phyloP scores from a whole-genome alignment of 1,140 invertebrate genomes.

The Andricus grossulariae region DNA sequence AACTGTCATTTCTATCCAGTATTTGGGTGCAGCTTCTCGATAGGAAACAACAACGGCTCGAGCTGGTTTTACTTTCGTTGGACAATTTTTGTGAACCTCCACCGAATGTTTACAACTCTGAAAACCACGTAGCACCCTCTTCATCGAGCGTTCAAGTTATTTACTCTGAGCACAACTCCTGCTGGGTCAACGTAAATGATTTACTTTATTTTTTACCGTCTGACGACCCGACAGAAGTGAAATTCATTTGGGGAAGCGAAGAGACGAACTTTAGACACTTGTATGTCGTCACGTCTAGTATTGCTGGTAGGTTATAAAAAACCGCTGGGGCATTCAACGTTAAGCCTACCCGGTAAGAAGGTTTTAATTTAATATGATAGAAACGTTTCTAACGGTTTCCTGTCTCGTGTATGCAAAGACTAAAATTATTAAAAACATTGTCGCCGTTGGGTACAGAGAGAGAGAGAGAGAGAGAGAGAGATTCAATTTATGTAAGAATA shows the following conservation, averaged over 20 bases:
- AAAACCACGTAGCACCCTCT: slow-evolving; percentile 75
- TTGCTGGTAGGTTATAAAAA: slow-evolving; percentile 60
- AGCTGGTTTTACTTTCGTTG: slow-evolving; percentile 84
- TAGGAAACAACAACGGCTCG: slow-evolving; percentile 88
- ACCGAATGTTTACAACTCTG: slow-evolving; percentile 75
- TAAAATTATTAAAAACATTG: background rate
- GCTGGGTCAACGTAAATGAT: slow-evolving; percentile 96
- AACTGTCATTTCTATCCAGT: slow-evolving; percentile 74
- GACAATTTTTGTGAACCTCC: slow-evolving; percentile 84
- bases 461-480: no score
- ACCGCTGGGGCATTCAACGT: no score
- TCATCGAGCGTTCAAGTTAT: slow-evolving; percentile 80
- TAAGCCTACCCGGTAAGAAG: no score
- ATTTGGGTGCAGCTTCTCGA: slow-evolving; percentile 94
- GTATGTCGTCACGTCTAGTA: slow-evolving; percentile 84
- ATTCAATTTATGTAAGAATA: no score
- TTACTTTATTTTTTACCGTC: slow-evolving; percentile 88
- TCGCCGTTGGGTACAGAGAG: no score
- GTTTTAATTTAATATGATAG: no score
- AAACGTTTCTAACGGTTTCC: no score
- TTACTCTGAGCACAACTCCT: slow-evolving; percentile 83
- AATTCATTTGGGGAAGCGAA: slow-evolving; percentile 95
- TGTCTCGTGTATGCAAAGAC: no score
- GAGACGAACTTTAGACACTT: slow-evolving; percentile 94
- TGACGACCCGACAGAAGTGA: slow-evolving; percentile 76